These are phyloP conservation scores for Netelia virgata DNA, from an alignment of 2,888 invertebrate species.

Conservation along the genomic window DNA sequence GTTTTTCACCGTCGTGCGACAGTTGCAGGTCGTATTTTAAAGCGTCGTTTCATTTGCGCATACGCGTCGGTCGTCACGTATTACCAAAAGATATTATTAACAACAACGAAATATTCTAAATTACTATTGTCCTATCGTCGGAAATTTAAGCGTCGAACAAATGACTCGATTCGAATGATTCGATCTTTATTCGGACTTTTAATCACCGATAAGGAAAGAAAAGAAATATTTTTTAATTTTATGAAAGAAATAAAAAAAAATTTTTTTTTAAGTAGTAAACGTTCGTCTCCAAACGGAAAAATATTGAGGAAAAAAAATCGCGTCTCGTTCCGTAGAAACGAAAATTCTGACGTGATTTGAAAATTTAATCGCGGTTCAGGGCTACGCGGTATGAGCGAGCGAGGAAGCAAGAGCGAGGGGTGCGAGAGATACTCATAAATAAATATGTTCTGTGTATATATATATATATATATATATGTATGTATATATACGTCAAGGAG, in stretches of 20 bases:
- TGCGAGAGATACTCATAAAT: neutral
- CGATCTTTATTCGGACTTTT: too few relatives aligned
- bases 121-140: too few relatives aligned
- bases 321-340: neutral
- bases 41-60: constrained; percentile 60
- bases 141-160: too few relatives aligned
- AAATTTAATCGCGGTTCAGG: neutral
- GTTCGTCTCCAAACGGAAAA: neutral
- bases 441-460: neutral
- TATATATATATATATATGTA: neutral
- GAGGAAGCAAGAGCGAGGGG: neutral
- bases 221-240: too few relatives aligned
- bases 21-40: constrained; percentile 56
- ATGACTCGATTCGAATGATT: too few relatives aligned
- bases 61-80: constrained; percentile 1
- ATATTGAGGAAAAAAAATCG: neutral
- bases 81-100: neutral
- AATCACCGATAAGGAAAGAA: too few relatives aligned
- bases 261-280: too few relatives aligned
- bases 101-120: neutral
- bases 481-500: neutral
- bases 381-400: neutral
- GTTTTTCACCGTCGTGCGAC: constrained; percentile 14
- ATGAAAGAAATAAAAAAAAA: too few relatives aligned
- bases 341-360: neutral